phyloP scores from a whole-genome alignment of 2,113 vertebrate species.

The Cricetomys ansorgei region DNA sequence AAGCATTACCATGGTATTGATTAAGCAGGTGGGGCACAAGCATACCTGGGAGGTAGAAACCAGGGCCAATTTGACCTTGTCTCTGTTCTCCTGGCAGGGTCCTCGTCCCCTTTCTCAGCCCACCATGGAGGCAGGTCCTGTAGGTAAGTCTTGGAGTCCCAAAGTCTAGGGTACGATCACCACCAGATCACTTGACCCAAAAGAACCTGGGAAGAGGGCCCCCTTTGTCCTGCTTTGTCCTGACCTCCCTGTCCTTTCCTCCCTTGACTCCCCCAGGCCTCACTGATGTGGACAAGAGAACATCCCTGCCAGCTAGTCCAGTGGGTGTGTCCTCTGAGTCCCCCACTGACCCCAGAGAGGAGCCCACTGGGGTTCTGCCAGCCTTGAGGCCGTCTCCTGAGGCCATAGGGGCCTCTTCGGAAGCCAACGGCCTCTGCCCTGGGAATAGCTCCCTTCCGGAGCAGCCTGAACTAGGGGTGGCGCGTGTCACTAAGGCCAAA shows the following conservation, averaged over 20 bases:
- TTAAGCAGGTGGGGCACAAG: background rate
- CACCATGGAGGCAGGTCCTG: background rate
- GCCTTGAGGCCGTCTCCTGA: background rate
- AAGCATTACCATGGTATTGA: background rate
- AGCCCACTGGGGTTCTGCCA: background rate
- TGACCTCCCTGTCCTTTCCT: background rate
- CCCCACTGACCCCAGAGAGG: conserved; percentile 11
- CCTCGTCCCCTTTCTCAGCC: conserved; percentile 72
- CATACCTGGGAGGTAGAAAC: background rate
- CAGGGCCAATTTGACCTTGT: background rate
- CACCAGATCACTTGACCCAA: background rate
- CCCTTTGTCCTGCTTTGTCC: background rate
- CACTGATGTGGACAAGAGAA: conserved; percentile 55
- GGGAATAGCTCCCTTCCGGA: background rate
- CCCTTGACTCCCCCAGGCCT: conserved; percentile 29
- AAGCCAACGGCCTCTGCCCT: conserved; percentile 74
- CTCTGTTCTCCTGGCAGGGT: conserved; percentile 26
- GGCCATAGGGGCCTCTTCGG: background rate
- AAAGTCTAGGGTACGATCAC: background rate
- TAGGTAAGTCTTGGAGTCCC: conserved; percentile 67
- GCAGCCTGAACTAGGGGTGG: background rate
- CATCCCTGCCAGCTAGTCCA: conserved; percentile 62
- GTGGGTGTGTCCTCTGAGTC: background rate
- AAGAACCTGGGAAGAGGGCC: background rate
- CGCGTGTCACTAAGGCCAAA: background rate